Evolutionary conservation across 2,113 vertebrate species (phyloP).

Genomic region (Neolamprologus longior): DNA sequence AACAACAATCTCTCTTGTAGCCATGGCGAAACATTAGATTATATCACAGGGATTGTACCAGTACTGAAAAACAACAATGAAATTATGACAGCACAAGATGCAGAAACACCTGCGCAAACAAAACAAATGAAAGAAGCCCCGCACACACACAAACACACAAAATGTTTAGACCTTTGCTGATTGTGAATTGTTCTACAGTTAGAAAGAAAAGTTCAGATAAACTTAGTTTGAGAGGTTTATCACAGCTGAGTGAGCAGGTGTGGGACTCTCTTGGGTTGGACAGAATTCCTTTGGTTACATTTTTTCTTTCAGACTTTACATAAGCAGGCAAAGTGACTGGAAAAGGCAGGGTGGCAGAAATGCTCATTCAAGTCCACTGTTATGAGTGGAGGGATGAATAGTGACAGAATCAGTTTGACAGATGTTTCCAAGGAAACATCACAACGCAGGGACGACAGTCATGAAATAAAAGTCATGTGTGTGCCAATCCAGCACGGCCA

Average conservation of each 20-base stretch:
- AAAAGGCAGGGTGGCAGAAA: background rate
- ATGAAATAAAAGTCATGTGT: background rate
- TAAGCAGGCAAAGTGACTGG: background rate
- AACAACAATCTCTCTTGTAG: background rate
- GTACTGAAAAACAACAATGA: background rate
- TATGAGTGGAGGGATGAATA: background rate
- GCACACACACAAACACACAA: background rate
- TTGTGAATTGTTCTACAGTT: constrained; percentile 19
- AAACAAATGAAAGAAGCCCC: background rate
- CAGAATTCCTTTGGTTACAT: background rate
- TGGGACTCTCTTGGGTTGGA: constrained; percentile 22
- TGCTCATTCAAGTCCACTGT: background rate
- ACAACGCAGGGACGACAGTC: background rate
- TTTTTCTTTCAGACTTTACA: background rate
- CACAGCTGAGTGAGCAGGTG: constrained; percentile 9
- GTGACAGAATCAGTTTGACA: background rate
- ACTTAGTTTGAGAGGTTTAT: background rate
- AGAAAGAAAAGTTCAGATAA: background rate
- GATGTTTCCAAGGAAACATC: background rate
- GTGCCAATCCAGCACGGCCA: background rate
- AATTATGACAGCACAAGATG: background rate
- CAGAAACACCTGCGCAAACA: constrained; percentile 18
- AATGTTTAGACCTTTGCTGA: constrained; percentile 41
- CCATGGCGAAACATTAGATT: background rate
- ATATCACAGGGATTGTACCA: background rate